Conservation (phyloP, 2,888 invertebrate species). For the Agriopis aurantiaria region DNA sequence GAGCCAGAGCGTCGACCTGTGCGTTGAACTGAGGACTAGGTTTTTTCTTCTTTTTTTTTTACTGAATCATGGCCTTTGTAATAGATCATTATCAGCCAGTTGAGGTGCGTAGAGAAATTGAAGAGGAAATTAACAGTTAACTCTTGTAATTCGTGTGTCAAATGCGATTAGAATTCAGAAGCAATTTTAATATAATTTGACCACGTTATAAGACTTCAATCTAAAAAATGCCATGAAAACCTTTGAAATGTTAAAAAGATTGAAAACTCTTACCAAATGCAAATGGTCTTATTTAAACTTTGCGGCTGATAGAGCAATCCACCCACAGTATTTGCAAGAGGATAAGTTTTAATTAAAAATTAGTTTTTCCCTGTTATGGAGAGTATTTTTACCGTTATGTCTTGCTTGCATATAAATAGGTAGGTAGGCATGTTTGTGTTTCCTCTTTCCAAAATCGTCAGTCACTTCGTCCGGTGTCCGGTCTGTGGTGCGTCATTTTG, state of each 20-base stretch:
- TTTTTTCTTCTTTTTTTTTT: slow-evolving; percentile 66
- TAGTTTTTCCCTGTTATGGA: slow-evolving; percentile 29
- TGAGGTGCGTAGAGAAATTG: slow-evolving; percentile 29
- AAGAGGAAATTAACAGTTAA: slow-evolving; percentile 27
- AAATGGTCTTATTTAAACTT: slow-evolving; percentile 33
- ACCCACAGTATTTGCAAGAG: slow-evolving; percentile 30
- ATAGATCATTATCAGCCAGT: slow-evolving; percentile 41
- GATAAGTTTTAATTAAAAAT: slow-evolving; percentile 37
- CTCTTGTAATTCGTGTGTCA: slow-evolving; percentile 15
- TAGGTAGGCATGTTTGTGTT: slow-evolving; percentile 39
- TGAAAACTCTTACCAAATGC: slow-evolving; percentile 36
- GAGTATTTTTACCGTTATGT: slow-evolving; percentile 26
- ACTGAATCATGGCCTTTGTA: slow-evolving; percentile 57
- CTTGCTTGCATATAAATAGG: slow-evolving; percentile 24
- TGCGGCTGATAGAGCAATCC: slow-evolving; percentile 20
- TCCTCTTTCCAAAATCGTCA: slow-evolving; percentile 62
- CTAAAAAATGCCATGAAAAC: slow-evolving; percentile 24
- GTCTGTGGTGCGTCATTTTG: slow-evolving; percentile 50
- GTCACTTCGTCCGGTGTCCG: slow-evolving; percentile 57
- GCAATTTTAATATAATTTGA: slow-evolving; percentile 19
- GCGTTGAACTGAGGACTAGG: slow-evolving; percentile 73
- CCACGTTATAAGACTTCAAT: slow-evolving; percentile 7
- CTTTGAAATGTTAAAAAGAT: slow-evolving; percentile 42
- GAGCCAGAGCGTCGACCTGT: slow-evolving; percentile 78
- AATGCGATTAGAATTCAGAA: slow-evolving; percentile 14